These are phyloP conservation scores for Valencia hispanica DNA, from an alignment of 2,797 vertebrate genomes.

Conservation along the genomic window DNA sequence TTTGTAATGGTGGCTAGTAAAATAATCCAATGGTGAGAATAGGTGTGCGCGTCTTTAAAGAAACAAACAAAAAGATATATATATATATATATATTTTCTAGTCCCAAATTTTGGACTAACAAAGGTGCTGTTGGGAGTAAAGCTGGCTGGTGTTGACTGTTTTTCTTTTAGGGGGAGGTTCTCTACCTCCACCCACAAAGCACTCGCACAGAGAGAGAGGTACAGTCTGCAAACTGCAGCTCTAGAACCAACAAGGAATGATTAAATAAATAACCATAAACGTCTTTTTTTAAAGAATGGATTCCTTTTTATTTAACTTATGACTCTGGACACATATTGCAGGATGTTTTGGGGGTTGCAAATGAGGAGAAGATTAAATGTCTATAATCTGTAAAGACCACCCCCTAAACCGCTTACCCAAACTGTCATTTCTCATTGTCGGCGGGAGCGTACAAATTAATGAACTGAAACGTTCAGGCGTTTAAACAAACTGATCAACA, in stretches of 20 bases:
- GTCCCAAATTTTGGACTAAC: constrained; percentile 2
- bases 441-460: constrained; percentile 26
- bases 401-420: not conserved
- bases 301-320: not conserved
- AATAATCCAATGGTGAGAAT: not conserved
- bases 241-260: constrained; percentile 2
- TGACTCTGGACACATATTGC: not conserved
- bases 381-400: not conserved
- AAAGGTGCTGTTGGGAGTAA: constrained; percentile 20
- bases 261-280: not conserved
- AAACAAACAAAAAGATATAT: not conserved
- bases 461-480: not conserved
- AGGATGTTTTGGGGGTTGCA: not conserved
- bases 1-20: constrained; percentile 6
- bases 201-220: constrained; percentile 31
- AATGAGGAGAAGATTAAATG: not conserved
- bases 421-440: constrained; percentile 3
- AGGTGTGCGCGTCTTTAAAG: too few relatives aligned
- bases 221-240: constrained; percentile 20
- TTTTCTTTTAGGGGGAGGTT: constrained; percentile 55
- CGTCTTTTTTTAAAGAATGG: not conserved
- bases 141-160: constrained; percentile 33
- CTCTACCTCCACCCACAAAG: constrained; percentile 71
- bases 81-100: not conserved
- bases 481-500: not conserved